A percentile compares a stretch with the other conserved stretches of the same genome.
Conservation (phyloP, 1,140 invertebrate genomes). For the Lordiphosa clarofinis region DNA sequence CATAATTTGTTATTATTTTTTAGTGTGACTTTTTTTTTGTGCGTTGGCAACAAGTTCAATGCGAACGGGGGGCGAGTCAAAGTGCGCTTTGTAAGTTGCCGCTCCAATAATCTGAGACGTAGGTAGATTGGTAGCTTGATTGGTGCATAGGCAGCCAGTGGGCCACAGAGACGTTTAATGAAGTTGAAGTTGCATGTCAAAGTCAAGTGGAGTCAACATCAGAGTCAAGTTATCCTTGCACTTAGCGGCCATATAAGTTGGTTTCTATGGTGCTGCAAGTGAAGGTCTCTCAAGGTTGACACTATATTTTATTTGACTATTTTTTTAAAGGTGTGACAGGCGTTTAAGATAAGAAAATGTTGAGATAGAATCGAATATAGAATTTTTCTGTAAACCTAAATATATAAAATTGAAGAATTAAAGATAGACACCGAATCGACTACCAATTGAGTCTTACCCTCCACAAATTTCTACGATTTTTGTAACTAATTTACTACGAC, state of each 20-base stretch:
- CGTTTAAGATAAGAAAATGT: too few relatives aligned
- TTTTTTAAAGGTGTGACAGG: too few relatives aligned
- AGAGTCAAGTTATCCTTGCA: constrained; percentile 63
- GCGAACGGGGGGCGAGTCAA: constrained; percentile 43
- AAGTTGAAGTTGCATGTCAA: constrained; percentile 66
- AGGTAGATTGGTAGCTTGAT: constrained; percentile 4
- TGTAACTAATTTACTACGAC: too few relatives aligned
- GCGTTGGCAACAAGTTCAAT: constrained; percentile 66
- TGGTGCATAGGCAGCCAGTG: constrained; percentile 19
- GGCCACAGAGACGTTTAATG: constrained; percentile 21
- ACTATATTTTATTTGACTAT: constrained; percentile 1
- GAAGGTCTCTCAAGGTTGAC: constrained; percentile 55
- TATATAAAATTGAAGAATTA: too few relatives aligned
- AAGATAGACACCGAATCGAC: too few relatives aligned
- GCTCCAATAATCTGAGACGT: constrained; percentile 43
- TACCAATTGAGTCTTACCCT: too few relatives aligned
- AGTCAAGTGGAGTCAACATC: constrained; percentile 60
- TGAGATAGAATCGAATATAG: too few relatives aligned
- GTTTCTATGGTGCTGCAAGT: constrained; percentile 21
- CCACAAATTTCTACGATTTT: too few relatives aligned
- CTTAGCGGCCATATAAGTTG: constrained; percentile 41
- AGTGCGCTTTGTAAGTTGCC: constrained; percentile 65
- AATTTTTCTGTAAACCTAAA: too few relatives aligned
- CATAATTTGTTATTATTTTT: constrained; percentile 49
- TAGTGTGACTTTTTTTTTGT: constrained; percentile 16